Conservation (phyloP, 2,797 vertebrate genomes). For the Sebastes vulpes region DNA sequence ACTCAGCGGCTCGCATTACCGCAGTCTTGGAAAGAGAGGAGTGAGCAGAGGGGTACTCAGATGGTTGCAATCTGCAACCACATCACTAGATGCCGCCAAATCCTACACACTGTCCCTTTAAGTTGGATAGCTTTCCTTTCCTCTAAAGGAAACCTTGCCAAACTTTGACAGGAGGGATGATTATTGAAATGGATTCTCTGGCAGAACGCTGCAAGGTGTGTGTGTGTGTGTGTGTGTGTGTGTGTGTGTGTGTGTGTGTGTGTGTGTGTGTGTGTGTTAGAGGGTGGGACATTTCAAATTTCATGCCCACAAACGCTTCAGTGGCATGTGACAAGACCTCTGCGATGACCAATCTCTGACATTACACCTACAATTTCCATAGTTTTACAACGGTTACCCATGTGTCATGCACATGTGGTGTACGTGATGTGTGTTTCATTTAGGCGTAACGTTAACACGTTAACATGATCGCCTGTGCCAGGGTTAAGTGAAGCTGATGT, state of each 20-base stretch:
- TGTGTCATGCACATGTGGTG: background rate
- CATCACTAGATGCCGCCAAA: too few species aligned
- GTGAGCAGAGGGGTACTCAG: too few species aligned
- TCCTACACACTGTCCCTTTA: too few species aligned
- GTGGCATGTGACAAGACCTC: background rate
- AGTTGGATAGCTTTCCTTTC: background rate
- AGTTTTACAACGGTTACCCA: background rate
- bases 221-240: background rate
- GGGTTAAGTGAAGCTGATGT: background rate
- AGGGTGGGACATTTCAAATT: background rate
- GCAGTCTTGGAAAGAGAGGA: too few species aligned
- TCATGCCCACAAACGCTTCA: background rate
- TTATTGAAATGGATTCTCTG: constrained; percentile 62
- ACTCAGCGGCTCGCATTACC: too few species aligned
- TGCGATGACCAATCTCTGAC: background rate
- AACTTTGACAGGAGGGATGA: constrained; percentile 56
- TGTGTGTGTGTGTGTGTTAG: background rate
- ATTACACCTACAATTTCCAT: background rate
- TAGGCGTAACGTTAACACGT: background rate
- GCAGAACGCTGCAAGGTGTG: constrained; percentile 5
- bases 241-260: background rate
- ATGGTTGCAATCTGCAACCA: too few species aligned
- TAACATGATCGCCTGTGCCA: background rate
- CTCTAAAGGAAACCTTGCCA: constrained; percentile 39
- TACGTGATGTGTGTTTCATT: background rate